Percentiles rank a stretch among this genome's conserved stretches.
phyloP scores from a whole-genome alignment of 2,888 invertebrate species.

The Tetanocera ferruginea region DNA sequence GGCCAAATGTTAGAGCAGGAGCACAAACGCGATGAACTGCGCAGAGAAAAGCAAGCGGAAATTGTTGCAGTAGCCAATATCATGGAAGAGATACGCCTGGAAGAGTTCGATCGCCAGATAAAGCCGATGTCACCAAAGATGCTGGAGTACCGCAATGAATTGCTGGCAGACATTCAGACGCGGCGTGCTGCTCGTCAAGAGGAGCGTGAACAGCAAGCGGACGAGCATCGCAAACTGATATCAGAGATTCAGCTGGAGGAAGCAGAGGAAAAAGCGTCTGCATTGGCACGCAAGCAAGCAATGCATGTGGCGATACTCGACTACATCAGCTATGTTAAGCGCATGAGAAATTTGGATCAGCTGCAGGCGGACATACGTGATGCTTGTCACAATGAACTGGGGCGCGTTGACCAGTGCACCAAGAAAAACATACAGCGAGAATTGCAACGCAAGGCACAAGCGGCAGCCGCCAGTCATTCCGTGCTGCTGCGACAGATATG shows the following conservation, averaged over 20 bases:
- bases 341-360: slow-evolving; percentile 56
- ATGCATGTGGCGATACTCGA: slow-evolving; percentile 56
- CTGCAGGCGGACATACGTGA: slow-evolving; percentile 55
- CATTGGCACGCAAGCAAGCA: slow-evolving; percentile 48
- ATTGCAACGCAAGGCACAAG: slow-evolving; percentile 52
- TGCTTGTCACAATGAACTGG: slow-evolving; percentile 57
- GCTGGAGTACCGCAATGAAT: slow-evolving; percentile 54
- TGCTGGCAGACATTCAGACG: slow-evolving; percentile 53
- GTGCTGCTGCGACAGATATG: slow-evolving; percentile 59
- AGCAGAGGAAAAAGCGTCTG: slow-evolving; percentile 49
- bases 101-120: slow-evolving; percentile 51
- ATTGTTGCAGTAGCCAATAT: slow-evolving; percentile 48
- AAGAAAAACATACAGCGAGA: slow-evolving; percentile 54
- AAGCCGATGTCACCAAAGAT: slow-evolving; percentile 22
- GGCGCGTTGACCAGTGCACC: slow-evolving; percentile 57
- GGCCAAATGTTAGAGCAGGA: slow-evolving; percentile 51
- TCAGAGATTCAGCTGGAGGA: slow-evolving; percentile 56
- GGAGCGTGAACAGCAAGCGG: slow-evolving; percentile 49
- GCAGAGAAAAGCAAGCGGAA: slow-evolving; percentile 50
- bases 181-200: slow-evolving; percentile 45
- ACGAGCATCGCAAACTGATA: slow-evolving; percentile 56
- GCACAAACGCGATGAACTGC: slow-evolving; percentile 45
- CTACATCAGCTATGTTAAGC: slow-evolving; percentile 58
- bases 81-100: slow-evolving; percentile 53
- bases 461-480: slow-evolving; percentile 56